phyloP scores from a whole-genome alignment of 2,797 vertebrate species.

The Typhlichthys subterraneus region DNA sequence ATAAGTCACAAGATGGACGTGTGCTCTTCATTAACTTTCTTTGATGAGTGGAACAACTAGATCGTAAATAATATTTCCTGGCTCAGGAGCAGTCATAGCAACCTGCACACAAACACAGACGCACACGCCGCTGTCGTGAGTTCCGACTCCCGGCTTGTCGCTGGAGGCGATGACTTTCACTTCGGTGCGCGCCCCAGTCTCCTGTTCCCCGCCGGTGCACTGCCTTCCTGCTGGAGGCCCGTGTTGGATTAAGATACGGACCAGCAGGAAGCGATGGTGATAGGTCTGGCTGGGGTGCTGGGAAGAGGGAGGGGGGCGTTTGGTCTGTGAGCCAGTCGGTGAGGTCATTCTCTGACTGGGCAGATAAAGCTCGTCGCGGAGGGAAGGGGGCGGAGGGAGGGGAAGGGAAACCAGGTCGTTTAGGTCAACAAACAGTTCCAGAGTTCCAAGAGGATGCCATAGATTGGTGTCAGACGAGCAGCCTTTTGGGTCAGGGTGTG shows the following conservation, averaged over 20 bases:
- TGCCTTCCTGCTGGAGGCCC: slow-evolving; percentile 77
- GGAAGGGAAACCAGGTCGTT: slow-evolving; percentile 74
- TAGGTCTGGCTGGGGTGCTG: slow-evolving; percentile 63
- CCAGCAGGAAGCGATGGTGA: slow-evolving; percentile 80
- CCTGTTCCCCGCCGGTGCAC: slow-evolving; percentile 60
- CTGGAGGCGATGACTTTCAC: slow-evolving; percentile 29
- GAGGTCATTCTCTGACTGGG: slow-evolving; percentile 75
- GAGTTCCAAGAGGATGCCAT: slow-evolving; percentile 70
- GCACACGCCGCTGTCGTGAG: slow-evolving; percentile 7
- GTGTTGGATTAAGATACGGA: slow-evolving; percentile 82
- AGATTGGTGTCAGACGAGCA: slow-evolving; percentile 71
- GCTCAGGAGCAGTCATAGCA: slow-evolving; percentile 44
- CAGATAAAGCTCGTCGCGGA: slow-evolving; percentile 67
- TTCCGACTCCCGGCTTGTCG: slow-evolving; percentile 43
- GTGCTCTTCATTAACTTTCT: slow-evolving; percentile 46
- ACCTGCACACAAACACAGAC: slow-evolving; percentile 36
- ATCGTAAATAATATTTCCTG: slow-evolving; percentile 68
- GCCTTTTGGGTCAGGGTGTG: slow-evolving; percentile 63
- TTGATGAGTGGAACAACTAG: slow-evolving; percentile 67
- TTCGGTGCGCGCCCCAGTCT: slow-evolving; percentile 25
- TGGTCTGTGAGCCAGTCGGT: slow-evolving; percentile 12
- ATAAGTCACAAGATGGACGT: slow-evolving; percentile 20
- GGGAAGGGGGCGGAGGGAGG: too few relatives aligned
- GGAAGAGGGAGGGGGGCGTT: slow-evolving; percentile 37
- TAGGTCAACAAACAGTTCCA: slow-evolving; percentile 79